phyloP scores from a whole-genome alignment of 2,797 vertebrate genomes.

The Sebastes melanostomus region DNA sequence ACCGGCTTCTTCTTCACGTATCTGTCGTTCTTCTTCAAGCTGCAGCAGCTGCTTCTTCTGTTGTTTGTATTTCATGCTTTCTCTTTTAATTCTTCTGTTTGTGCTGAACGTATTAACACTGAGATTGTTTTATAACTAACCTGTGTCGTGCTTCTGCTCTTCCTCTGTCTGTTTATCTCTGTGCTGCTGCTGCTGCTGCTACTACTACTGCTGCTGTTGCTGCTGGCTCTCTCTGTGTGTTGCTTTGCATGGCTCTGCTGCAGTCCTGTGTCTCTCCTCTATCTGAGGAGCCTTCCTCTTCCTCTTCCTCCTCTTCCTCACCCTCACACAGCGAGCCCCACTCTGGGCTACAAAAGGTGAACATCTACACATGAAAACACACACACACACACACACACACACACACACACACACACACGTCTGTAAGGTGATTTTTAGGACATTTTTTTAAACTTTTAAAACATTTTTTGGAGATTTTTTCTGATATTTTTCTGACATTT shows the following conservation, averaged over 20 bases:
- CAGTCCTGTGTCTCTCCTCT: constrained; percentile 89
- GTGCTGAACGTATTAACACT: neutral
- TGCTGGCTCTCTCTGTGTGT: neutral
- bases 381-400: no score
- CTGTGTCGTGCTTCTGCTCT: neutral
- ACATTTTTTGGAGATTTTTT: no score
- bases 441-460: no score
- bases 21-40: neutral
- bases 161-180: neutral
- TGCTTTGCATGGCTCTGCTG: constrained; percentile 59
- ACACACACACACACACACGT: neutral
- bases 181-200: no score
- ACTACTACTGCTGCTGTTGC: fast-evolving
- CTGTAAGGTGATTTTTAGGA: neutral
- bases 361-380: constrained; percentile 6
- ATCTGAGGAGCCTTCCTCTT: constrained; percentile 82
- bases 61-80: neutral
- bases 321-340: constrained; percentile 87
- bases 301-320: constrained; percentile 67
- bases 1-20: neutral
- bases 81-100: neutral
- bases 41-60: neutral
- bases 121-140: neutral
- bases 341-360: constrained; percentile 88
- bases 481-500: no score